phyloP scores from a whole-genome alignment of 1,140 invertebrate species.

The Zaprionus capensis region DNA sequence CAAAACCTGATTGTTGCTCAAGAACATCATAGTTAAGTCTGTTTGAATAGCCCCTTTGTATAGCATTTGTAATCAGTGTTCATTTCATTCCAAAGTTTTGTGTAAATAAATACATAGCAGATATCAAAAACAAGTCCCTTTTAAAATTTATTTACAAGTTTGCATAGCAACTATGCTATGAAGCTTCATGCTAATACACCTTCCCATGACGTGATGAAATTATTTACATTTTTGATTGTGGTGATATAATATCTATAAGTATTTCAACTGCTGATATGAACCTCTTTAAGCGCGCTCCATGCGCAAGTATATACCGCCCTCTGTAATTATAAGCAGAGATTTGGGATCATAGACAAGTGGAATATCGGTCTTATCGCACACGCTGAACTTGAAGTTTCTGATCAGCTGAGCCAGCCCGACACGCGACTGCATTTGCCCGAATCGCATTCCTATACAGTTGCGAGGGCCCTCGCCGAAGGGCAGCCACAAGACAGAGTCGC shows the following conservation, averaged over 20 bases:
- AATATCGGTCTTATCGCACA: constrained; percentile 57
- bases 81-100: too few species aligned
- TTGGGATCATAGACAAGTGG: constrained; percentile 47
- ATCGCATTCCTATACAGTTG: constrained; percentile 85
- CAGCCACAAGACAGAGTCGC: constrained; percentile 45
- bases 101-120: neutral
- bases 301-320: constrained; percentile 47
- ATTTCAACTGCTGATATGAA: neutral
- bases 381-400: constrained; percentile 71
- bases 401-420: constrained; percentile 83
- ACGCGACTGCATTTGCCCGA: constrained; percentile 84
- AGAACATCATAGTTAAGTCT: constrained; percentile 6
- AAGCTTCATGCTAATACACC: too few species aligned
- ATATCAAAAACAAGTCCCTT: too few species aligned
- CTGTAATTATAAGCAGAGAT: constrained; percentile 28
- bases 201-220: too few species aligned
- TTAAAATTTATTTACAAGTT: too few species aligned
- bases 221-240: too few species aligned
- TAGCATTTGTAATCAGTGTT: neutral
- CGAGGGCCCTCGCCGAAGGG: constrained; percentile 88
- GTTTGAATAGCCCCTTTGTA: neutral
- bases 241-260: neutral
- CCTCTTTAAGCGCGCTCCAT: constrained; percentile 40
- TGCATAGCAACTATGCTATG: too few species aligned
- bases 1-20: neutral